These are phyloP conservation scores for Globodera ellingtonae DNA, from an alignment of 1,140 invertebrate genomes.

Conservation along the genomic window DNA sequence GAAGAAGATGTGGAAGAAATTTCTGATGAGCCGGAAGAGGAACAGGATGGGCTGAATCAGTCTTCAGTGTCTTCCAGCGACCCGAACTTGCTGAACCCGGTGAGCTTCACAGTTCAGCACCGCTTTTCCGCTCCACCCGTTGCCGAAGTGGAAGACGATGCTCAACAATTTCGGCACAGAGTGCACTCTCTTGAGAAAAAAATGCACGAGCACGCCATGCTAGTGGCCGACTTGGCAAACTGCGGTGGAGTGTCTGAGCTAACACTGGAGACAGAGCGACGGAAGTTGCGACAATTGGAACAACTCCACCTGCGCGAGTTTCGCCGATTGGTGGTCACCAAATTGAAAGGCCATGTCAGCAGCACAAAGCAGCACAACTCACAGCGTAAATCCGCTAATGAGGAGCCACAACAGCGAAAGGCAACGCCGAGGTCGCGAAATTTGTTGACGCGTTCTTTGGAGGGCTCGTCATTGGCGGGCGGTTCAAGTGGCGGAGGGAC, in stretches of 20 bases:
- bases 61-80: neutral
- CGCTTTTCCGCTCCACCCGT: neutral
- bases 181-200: conserved; percentile 52
- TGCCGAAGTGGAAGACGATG: conserved; percentile 33
- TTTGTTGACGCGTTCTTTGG: neutral
- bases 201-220: conserved; percentile 59
- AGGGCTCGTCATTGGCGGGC: neutral
- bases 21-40: conserved; percentile 57
- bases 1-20: conserved; percentile 76
- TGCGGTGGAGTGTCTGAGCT: conserved; percentile 48
- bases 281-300: conserved; percentile 58
- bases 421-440: neutral
- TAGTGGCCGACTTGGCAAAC: conserved; percentile 54
- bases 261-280: conserved; percentile 51
- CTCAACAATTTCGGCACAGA: conserved; percentile 44
- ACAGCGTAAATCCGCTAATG: neutral
- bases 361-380: neutral
- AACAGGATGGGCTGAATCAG: neutral
- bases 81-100: no score
- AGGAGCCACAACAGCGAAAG: conserved; percentile 5
- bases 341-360: conserved; percentile 11
- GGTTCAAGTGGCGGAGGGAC: conserved; percentile 1
- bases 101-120: conserved; percentile 7
- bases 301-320: conserved; percentile 61
- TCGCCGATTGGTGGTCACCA: conserved; percentile 56